Evolutionary conservation across 1,140 invertebrate species (phyloP), one percentile per base, ranked within the genome.

Genomic region (Drosophila yakuba): DNA sequence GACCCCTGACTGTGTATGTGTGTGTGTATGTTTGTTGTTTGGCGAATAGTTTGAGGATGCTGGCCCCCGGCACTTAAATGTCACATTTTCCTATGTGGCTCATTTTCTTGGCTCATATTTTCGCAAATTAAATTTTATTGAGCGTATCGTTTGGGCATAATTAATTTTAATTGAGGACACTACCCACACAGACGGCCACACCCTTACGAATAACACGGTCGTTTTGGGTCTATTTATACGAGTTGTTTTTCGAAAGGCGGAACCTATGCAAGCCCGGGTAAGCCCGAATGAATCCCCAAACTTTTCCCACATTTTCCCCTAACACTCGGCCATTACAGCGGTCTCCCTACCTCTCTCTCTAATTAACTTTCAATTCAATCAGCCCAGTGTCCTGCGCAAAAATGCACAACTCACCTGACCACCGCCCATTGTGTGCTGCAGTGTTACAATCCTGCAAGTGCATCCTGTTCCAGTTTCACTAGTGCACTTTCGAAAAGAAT

Each of bases 81-180:
- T 85, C 81, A 74, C 67, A 85, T 80, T 69, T 85, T 73, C 74
- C 66, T 77, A 68, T 78, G 67, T 74, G 62, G 79, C 75, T 76
- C 66, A 77, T 82, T 83, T 86, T 86, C 82, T 83, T 86, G 76
- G 80, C 72, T 88, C 83, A 85, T 85, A 90, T 81, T 85, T 85
- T 90, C 74, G 71, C 63, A 90, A 90, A 90, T 90, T 86, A 86
- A 90, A 90, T 90, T 90, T 90, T 90, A 90, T 90, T 90, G 82
- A 80, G 86, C 86, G 86, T 90, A 90, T 90, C 86, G 88, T 74
- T 90, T 86, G 88, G 88, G 88, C 76, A 89, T 90, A 90, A 90
- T 90, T 90, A 90, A 91, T 82, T 90, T 90, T 90, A 90, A 90
- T 90, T 90, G 86, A 90, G 86, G 86, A 86, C 86, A 75, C 58